These are phyloP conservation scores for Caprella mutica DNA, from an alignment of 2,888 invertebrate genomes.

Conservation along the genomic window DNA sequence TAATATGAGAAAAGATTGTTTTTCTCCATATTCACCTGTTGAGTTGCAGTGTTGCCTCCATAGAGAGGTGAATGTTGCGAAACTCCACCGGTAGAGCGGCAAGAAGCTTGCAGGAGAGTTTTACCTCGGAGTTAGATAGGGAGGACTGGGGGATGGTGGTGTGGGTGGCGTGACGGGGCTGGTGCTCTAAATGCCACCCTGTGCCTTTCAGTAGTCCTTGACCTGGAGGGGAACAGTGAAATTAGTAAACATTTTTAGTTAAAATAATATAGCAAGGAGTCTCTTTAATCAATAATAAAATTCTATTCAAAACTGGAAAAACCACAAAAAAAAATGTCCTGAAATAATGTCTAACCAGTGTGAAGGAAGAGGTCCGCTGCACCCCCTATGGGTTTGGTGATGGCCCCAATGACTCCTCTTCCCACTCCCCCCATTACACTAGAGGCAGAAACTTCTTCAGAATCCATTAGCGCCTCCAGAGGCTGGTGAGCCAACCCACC, in stretches of 20 bases:
- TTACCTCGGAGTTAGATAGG: background rate
- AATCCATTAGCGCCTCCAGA: slow-evolving; percentile 63
- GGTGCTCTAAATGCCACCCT: slow-evolving; percentile 23
- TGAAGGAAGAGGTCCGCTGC: slow-evolving; percentile 85
- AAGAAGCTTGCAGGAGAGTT: no score
- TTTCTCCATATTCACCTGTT: no score
- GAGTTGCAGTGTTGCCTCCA: no score
- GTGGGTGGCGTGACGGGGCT: background rate
- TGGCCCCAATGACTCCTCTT: slow-evolving; percentile 73
- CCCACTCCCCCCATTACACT: slow-evolving; percentile 54
- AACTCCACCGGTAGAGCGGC: no score
- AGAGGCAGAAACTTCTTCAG: slow-evolving; percentile 49
- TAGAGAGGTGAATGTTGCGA: no score
- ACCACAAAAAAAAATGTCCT: slow-evolving; percentile 10
- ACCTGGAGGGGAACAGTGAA: background rate
- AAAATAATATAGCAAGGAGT: background rate
- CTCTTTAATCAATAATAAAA: background rate
- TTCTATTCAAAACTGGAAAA: background rate
- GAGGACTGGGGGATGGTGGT: background rate
- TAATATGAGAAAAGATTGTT: no score
- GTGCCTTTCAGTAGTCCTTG: slow-evolving; percentile 20
- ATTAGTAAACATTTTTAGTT: background rate
- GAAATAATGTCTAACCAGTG: slow-evolving; percentile 49
- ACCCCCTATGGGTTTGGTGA: slow-evolving; percentile 86
- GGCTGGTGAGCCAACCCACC: slow-evolving; percentile 91